Base-by-base conservation (phyloP, 2,797 vertebrate genomes). In the Takifugu rubripes region DNA sequence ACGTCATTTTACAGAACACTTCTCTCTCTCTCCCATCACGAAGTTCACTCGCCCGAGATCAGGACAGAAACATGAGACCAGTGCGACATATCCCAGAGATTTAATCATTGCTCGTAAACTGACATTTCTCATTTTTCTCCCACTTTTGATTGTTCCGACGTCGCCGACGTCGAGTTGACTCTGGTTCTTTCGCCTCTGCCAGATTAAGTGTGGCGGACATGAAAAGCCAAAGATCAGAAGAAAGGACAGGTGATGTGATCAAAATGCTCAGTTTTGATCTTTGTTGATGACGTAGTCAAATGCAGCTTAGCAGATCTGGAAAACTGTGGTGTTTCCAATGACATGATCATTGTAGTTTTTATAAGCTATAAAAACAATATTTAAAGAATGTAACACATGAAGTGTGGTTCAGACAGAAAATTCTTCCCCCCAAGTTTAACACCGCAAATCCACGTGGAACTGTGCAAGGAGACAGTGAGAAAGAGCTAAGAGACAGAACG, bases 151-250 rank as follows among this genome's bases (percentile, higher is more conserved):
- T 29, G 49, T 60, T 66, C 33, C 33, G 27, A 6, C 1, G 27
- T 29, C 3, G 5, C 27, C 27, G 21, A 29, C 27, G 3, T 6
- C 3, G 36, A 14, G 10, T 4, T 12, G 36, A 12, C 33, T 36
- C 33, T 12, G 33, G 6, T 36, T 36, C 33, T 36, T 29, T 29
- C 4, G 33, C 7, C 73, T 74, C 57, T 55, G 59, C 57, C 51
- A 40, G 66, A 72, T 64, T 66, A 86, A 87, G 73, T 85, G 68
- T 85, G 79, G 83, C 80, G 54, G 42, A 42, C 52, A 42, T 66
- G 74, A 81, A 21, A 81, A 82, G 74, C 54, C 56, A 56, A 55
- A 9, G 59, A 84, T 81, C 77, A 72, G 36, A 40, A 14, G 36
- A 40, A 40, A 40, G 36, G 36, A 40, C 36, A 40, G 36, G 36